These are phyloP conservation scores for Musca domestica DNA, from an alignment of 1,140 invertebrate genomes.

Conservation along the genomic window DNA sequence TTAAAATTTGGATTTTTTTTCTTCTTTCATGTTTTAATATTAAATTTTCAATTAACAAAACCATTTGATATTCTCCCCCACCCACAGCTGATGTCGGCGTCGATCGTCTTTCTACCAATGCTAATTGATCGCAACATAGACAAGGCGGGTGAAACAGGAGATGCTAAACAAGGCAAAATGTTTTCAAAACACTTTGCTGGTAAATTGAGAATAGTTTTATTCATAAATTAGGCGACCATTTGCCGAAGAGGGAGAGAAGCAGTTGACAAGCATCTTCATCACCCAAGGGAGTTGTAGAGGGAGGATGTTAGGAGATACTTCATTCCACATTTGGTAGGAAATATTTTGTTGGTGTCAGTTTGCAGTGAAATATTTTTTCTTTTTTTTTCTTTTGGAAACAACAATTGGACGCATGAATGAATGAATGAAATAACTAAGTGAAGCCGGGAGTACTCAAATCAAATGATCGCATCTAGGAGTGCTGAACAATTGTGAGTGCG, in stretches of 20 bases:
- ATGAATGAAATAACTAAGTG: no score
- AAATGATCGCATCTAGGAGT: not conserved
- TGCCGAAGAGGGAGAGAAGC: not conserved
- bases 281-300: no score
- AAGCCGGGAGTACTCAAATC: no score
- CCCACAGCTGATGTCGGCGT: not conserved
- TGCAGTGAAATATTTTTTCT: constrained; percentile 6
- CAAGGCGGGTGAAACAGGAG: not conserved
- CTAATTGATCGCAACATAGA: constrained; percentile 7
- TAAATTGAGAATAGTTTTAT: constrained; percentile 5
- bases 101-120: not conserved
- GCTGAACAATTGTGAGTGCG: not conserved
- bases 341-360: constrained; percentile 13
- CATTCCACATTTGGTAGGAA: not conserved
- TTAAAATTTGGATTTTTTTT: no score
- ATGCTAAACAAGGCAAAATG: not conserved
- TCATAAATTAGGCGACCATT: constrained; percentile 15
- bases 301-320: not conserved
- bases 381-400: no score
- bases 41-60: constrained; percentile 12
- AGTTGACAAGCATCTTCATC: not conserved
- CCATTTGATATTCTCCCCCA: not conserved
- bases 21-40: no score
- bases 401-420: not conserved
- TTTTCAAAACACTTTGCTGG: not conserved